Conservation (phyloP, 2,888 invertebrate genomes). For the Sinodicranocentrus sp. region DNA sequence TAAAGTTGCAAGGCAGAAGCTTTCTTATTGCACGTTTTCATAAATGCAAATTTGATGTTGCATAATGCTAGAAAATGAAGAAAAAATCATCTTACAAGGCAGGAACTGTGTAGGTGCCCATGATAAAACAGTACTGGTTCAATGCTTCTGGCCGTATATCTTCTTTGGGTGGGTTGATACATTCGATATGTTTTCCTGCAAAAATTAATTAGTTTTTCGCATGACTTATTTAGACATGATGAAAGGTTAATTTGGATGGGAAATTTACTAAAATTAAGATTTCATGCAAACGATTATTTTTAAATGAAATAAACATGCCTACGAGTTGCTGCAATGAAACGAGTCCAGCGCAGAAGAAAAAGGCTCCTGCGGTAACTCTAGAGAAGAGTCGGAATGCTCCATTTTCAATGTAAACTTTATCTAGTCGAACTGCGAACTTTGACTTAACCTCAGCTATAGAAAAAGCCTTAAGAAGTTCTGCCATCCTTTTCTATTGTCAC, state of each 20-base stretch:
- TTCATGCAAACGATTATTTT: slow-evolving; percentile 9
- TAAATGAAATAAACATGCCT: slow-evolving; percentile 73
- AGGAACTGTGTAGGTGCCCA: slow-evolving; percentile 77
- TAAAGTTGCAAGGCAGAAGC: too few species aligned
- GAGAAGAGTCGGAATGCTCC: slow-evolving; percentile 77
- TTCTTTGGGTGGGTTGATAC: slow-evolving; percentile 75
- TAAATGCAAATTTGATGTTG: too few species aligned
- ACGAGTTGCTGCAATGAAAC: slow-evolving; percentile 77
- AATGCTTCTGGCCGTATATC: slow-evolving; percentile 72
- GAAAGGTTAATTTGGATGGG: neutral
- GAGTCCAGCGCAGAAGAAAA: slow-evolving; percentile 77
- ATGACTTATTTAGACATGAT: too few species aligned
- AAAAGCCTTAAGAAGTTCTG: slow-evolving; percentile 47
- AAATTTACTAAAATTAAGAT: too few species aligned
- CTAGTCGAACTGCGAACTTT: slow-evolving; percentile 68
- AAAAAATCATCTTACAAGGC: slow-evolving; percentile 69
- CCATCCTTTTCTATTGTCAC: slow-evolving; percentile 23
- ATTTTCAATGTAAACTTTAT: slow-evolving; percentile 77
- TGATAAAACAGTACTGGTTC: slow-evolving; percentile 76
- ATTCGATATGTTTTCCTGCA: slow-evolving; percentile 74
- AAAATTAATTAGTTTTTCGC: neutral
- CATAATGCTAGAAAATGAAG: neutral
- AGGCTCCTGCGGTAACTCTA: slow-evolving; percentile 76
- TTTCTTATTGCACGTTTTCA: too few species aligned
- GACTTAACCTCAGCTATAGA: slow-evolving; percentile 39